Conservation (phyloP, 2,797 vertebrate species). For the Echeneis naucrates region DNA sequence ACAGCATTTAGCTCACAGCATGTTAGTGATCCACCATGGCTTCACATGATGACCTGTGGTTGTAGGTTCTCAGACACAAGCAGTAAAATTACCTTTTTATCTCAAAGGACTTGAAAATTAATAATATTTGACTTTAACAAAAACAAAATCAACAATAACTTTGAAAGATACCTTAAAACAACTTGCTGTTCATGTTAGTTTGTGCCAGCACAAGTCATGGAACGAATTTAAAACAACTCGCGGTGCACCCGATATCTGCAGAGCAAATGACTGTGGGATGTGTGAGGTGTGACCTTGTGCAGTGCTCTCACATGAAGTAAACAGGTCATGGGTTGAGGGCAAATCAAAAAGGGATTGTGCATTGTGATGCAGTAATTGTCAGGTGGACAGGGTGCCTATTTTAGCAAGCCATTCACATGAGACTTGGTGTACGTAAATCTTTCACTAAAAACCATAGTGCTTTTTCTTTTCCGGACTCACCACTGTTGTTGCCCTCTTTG, state of each 20-base stretch:
- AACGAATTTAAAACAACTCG: slow-evolving; percentile 24
- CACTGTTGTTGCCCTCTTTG: slow-evolving; percentile 49
- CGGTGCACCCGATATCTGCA: slow-evolving; percentile 48
- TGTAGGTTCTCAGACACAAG: neutral
- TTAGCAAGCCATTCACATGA: slow-evolving; percentile 82
- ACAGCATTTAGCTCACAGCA: neutral
- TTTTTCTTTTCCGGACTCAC: slow-evolving; percentile 61
- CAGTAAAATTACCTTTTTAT: neutral
- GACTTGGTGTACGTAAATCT: slow-evolving; percentile 74
- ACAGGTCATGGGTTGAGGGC: slow-evolving; percentile 74
- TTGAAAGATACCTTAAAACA: slow-evolving; percentile 27
- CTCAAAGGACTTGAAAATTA: neutral
- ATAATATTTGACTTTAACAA: neutral
- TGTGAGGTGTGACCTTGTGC: slow-evolving; percentile 57
- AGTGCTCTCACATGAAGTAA: slow-evolving; percentile 66
- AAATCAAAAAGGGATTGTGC: slow-evolving; percentile 69
- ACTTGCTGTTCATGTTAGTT: slow-evolving; percentile 1
- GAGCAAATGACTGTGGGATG: slow-evolving; percentile 43
- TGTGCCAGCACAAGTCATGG: slow-evolving; percentile 19
- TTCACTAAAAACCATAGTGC: slow-evolving; percentile 70
- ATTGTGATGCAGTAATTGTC: slow-evolving; percentile 70
- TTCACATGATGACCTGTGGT: neutral
- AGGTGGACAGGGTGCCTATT: slow-evolving; percentile 78
- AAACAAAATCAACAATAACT: neutral
- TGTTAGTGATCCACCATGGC: neutral